These are phyloP conservation scores for Smittia aterrima DNA, from an alignment of 2,888 invertebrate genomes.

Conservation along the genomic window DNA sequence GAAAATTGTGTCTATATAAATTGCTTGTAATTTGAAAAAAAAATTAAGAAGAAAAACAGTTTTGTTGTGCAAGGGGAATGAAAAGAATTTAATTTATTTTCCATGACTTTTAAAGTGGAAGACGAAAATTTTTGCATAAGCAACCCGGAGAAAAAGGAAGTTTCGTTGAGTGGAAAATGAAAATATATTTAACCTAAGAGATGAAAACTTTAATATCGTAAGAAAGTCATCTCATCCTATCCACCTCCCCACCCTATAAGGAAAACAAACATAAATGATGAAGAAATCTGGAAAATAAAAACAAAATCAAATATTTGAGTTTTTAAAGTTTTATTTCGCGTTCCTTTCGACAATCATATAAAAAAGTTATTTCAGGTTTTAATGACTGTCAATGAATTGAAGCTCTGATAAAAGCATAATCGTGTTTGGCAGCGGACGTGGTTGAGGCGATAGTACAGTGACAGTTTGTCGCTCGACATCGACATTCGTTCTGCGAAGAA, in stretches of 20 bases:
- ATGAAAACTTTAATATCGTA: not conserved
- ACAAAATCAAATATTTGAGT: not conserved
- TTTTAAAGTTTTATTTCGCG: no score
- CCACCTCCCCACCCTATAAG: not conserved
- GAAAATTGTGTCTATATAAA: slow-evolving; percentile 24
- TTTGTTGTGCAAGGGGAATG: slow-evolving; percentile 25
- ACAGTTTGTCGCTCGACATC: slow-evolving; percentile 83
- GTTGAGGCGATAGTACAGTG: slow-evolving; percentile 90
- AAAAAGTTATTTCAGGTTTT: slow-evolving; percentile 43
- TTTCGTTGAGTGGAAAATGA: not conserved
- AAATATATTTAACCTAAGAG: not conserved
- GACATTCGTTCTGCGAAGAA: slow-evolving; percentile 77
- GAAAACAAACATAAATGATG: not conserved
- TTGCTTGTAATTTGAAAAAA: slow-evolving; percentile 7
- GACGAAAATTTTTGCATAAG: not conserved
- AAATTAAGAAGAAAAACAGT: not conserved
- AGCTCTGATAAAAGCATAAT: slow-evolving; percentile 84
- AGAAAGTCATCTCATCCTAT: not conserved
- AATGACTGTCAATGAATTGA: slow-evolving; percentile 93
- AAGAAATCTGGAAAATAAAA: not conserved
- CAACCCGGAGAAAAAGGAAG: not conserved
- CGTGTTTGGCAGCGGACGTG: slow-evolving; percentile 85
- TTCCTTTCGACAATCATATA: not conserved
- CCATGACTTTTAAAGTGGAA: no score
- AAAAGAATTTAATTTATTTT: no score